These are phyloP conservation scores for Phaenicophaeus curvirostris DNA, from an alignment of 2,797 vertebrate genomes.

Conservation along the genomic window DNA sequence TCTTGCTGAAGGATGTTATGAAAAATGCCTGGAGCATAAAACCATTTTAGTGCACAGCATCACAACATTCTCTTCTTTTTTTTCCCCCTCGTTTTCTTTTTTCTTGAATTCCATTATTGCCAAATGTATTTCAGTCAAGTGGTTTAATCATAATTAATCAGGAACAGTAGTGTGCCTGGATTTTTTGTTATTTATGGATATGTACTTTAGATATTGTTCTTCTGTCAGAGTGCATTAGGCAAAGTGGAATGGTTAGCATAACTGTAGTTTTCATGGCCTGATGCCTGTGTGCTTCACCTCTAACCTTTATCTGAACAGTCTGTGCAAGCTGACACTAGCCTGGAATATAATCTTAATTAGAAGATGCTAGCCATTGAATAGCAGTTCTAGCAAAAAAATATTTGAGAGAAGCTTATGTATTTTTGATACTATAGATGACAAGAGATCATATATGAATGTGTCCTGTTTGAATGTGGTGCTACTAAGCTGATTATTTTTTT, in stretches of 20 bases:
- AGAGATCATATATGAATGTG: not conserved
- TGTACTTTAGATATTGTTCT: slow-evolving; percentile 45
- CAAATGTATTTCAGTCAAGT: slow-evolving; percentile 33
- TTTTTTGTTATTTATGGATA: slow-evolving; percentile 48
- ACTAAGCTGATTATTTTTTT: not conserved
- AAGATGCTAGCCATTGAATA: not conserved
- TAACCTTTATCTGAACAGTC: slow-evolving; percentile 5
- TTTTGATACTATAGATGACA: not conserved
- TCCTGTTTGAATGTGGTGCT: not conserved
- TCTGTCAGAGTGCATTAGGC: slow-evolving; percentile 46
- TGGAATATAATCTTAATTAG: not conserved
- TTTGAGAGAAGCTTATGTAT: not conserved
- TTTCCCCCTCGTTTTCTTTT: not conserved
- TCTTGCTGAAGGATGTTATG: slow-evolving; percentile 36
- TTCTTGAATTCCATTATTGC: slow-evolving; percentile 32
- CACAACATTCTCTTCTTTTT: not conserved
- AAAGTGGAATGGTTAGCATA: slow-evolving; percentile 23
- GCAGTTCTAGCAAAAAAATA: not conserved
- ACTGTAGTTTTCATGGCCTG: not conserved
- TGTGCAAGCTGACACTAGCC: not conserved
- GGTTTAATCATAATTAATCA: slow-evolving; percentile 42
- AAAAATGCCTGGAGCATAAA: slow-evolving; percentile 41
- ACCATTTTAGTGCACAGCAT: slow-evolving; percentile 9
- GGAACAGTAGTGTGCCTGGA: not conserved
- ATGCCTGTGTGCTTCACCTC: not conserved